phyloP scores from a whole-genome alignment of 2,888 invertebrate genomes.

The Thecocarcelia acutangulata region DNA sequence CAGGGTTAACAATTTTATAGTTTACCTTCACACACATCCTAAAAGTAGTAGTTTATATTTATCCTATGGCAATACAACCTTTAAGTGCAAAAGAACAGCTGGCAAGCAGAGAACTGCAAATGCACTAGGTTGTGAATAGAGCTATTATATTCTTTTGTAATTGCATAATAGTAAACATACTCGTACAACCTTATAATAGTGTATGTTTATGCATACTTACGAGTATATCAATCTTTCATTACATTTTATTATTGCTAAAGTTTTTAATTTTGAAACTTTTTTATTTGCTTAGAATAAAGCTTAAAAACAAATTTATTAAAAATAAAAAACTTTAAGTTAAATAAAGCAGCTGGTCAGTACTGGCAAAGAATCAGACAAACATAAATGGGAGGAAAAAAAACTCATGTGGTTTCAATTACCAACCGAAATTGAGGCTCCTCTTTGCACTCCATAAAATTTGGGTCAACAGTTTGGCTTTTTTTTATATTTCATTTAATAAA shows the following conservation, averaged over 20 bases:
- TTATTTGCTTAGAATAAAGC: constrained; percentile 2
- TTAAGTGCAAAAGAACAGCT: no score
- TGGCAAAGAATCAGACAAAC: constrained; percentile 1
- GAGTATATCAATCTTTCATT: constrained; percentile 13
- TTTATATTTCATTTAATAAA: constrained; percentile 1
- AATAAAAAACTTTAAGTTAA: constrained; percentile 22
- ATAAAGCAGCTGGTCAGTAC: constrained; percentile 55
- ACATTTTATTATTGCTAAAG: constrained; percentile 12
- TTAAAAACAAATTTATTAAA: constrained; percentile 5
- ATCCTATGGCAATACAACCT: no score
- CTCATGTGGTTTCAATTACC: constrained; percentile 55
- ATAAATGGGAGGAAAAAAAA: constrained; percentile 7
- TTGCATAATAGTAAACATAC: no score
- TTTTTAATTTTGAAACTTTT: not conserved
- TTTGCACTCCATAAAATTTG: constrained; percentile 37
- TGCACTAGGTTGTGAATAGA: no score
- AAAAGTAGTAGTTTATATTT: no score
- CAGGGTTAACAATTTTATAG: no score
- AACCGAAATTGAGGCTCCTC: constrained; percentile 41
- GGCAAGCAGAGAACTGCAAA: no score
- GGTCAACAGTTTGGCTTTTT: constrained; percentile 43
- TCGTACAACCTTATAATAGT: no score
- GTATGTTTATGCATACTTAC: not conserved
- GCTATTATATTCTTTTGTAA: not conserved
- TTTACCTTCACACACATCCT: no score